These are phyloP conservation scores for Semicossyphus pulcher DNA, from an alignment of 2,113 vertebrate genomes.

Conservation along the genomic window DNA sequence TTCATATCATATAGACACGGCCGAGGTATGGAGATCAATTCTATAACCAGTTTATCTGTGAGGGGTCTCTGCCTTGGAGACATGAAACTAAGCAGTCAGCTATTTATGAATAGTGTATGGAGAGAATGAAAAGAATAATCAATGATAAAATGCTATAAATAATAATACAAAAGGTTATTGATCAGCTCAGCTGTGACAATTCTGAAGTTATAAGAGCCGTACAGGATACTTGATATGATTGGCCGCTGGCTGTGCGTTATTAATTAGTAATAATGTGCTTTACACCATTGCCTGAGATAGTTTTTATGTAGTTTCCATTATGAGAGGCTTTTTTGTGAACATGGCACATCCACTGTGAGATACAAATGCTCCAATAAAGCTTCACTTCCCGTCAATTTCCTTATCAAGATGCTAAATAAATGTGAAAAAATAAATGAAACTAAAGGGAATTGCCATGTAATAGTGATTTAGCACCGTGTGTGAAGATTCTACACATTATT, in stretches of 20 bases:
- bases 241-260: slow-evolving; percentile 8
- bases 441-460: no score
- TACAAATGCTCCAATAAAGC: no score
- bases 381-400: no score
- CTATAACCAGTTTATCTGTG: neutral
- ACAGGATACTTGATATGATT: neutral
- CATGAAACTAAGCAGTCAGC: neutral
- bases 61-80: slow-evolving; percentile 8
- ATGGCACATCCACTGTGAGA: no score
- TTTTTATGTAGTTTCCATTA: no score
- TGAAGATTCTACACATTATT: no score
- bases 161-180: neutral
- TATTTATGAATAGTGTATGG: neutral
- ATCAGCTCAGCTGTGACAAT: neutral
- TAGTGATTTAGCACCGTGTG: no score
- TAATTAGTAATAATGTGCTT: no score
- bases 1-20: neutral
- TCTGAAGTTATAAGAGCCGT: neutral
- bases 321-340: no score
- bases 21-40: neutral
- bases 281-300: no score
- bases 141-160: neutral
- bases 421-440: no score
- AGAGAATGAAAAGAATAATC: neutral
- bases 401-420: no score